These are phyloP conservation scores for Bombyx mandarina DNA, from an alignment of 1,140 invertebrate genomes.

Conservation along the genomic window DNA sequence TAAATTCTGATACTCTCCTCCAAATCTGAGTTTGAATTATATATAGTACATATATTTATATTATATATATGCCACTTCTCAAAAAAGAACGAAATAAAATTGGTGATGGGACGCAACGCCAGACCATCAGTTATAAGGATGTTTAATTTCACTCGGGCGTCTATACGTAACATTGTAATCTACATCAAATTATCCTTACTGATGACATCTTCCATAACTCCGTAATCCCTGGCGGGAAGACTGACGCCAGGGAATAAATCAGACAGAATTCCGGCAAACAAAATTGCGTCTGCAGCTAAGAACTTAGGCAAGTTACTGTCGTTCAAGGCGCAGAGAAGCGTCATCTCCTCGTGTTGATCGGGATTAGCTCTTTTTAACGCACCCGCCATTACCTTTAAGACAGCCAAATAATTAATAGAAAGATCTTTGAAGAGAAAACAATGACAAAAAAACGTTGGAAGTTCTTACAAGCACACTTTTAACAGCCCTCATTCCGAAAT, in stretches of 20 bases:
- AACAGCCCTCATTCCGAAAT: conserved; percentile 90
- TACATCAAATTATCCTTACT: conserved; percentile 28
- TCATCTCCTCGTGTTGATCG: conserved; percentile 84
- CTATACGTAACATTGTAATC: too few species aligned
- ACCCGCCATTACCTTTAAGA: conserved; percentile 84
- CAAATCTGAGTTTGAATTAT: too few species aligned
- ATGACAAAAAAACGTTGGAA: neutral
- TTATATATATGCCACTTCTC: too few species aligned
- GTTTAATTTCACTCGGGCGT: too few species aligned
- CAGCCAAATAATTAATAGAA: too few species aligned
- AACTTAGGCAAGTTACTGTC: conserved; percentile 96
- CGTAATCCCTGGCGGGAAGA: conserved; percentile 85
- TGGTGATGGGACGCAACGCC: too few species aligned
- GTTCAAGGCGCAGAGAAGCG: conserved; percentile 85
- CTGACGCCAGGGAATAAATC: conserved; percentile 91
- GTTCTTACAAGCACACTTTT: conserved; percentile 74
- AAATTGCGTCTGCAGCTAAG: conserved; percentile 84
- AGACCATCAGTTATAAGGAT: too few species aligned
- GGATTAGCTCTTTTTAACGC: conserved; percentile 88
- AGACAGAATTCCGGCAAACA: conserved; percentile 89
- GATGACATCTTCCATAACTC: conserved; percentile 76
- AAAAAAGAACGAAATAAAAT: too few species aligned
- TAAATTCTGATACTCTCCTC: too few species aligned
- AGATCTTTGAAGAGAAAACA: neutral
- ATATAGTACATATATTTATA: too few species aligned